Evolutionary conservation across 2,888 invertebrate species (phyloP).

Genomic region (Ormyrus pomaceus): DNA sequence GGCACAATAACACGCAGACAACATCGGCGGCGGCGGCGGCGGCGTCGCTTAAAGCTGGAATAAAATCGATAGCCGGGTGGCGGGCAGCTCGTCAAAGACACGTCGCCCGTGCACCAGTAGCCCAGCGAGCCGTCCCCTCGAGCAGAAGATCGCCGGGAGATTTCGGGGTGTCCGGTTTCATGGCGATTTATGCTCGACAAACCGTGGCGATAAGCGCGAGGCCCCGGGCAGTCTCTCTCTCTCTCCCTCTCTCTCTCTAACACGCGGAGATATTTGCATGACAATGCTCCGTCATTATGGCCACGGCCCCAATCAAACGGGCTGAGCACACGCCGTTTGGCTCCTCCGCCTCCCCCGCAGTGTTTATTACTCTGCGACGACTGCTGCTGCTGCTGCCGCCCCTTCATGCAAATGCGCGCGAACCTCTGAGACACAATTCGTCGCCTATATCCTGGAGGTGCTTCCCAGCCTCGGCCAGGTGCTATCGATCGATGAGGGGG

Average conservation of each 20-base stretch:
- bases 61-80: conserved; percentile 5
- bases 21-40: too few species aligned
- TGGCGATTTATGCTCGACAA: conserved; percentile 62
- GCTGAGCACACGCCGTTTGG: conserved; percentile 32
- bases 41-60: background rate
- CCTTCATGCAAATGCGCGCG: conserved; percentile 41
- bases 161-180: conserved; percentile 53
- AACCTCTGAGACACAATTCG: conserved; percentile 28
- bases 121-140: conserved; percentile 16
- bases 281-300: conserved; percentile 72
- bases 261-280: conserved; percentile 70
- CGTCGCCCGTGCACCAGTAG: background rate
- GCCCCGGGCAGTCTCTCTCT: conserved; percentile 18
- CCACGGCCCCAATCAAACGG: conserved; percentile 71
- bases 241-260: background rate
- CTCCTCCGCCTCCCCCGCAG: background rate
- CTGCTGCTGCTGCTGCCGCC: background rate
- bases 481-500: conserved; percentile 12
- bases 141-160: conserved; percentile 23
- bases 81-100: conserved; percentile 39
- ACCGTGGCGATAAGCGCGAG: conserved; percentile 60
- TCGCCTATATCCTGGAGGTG: background rate
- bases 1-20: background rate
- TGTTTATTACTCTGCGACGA: conserved; percentile 46
- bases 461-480: background rate